These are phyloP conservation scores for Trichogramma pretiosum DNA, from an alignment of 1,140 invertebrate genomes.

Conservation along the genomic window DNA sequence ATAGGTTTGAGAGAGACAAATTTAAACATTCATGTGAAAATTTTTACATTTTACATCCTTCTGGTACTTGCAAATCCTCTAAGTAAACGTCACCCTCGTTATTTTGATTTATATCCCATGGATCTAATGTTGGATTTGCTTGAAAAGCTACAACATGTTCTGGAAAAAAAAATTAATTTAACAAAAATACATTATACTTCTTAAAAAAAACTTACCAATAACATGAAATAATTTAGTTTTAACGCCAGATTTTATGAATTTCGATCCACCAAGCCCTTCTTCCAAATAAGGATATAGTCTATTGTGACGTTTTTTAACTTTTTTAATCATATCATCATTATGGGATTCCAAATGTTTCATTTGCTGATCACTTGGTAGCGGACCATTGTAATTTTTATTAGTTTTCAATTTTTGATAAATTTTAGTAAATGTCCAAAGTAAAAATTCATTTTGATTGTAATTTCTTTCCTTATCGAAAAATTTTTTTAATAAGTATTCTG, in stretches of 20 bases:
- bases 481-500: background rate
- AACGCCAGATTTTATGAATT: background rate
- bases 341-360: background rate
- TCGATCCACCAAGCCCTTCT: background rate
- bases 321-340: background rate
- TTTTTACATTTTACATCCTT: constrained; percentile 1
- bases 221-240: background rate
- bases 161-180: constrained; percentile 5
- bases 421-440: constrained; percentile 11
- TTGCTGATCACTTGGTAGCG: background rate
- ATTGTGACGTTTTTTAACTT: background rate
- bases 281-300: background rate
- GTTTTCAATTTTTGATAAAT: constrained; percentile 6
- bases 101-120: too few species aligned
- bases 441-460: background rate
- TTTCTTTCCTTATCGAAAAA: constrained; percentile 1
- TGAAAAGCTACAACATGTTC: constrained; percentile 5
- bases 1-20: background rate
- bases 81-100: background rate
- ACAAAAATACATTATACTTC: background rate
- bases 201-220: background rate
- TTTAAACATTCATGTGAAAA: background rate
- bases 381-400: background rate
- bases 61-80: constrained; percentile 3
- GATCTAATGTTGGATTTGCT: too few species aligned